phyloP scores from a whole-genome alignment of 2,888 invertebrate species.

The Orthonychiurus folsomi region DNA sequence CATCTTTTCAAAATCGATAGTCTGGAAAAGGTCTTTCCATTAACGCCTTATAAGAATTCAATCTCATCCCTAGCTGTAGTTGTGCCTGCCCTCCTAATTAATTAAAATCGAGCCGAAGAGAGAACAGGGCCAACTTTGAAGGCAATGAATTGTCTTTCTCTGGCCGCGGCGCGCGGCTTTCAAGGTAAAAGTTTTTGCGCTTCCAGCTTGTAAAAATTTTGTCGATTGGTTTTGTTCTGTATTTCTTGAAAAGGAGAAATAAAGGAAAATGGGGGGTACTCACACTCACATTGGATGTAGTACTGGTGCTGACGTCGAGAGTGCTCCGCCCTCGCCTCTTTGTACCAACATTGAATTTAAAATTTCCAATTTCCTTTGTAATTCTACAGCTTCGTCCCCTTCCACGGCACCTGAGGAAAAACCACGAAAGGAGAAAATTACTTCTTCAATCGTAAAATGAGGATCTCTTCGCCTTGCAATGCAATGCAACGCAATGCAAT shows the following conservation, averaged over 20 bases:
- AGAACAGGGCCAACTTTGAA: no score
- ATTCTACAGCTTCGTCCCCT: constrained; percentile 73
- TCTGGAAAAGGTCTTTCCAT: no score
- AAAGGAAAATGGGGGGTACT: constrained; percentile 17
- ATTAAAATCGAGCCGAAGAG: no score
- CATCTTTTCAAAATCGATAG: no score
- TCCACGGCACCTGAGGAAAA: constrained; percentile 61
- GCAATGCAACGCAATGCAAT: no score
- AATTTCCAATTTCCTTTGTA: constrained; percentile 81
- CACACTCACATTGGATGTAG: constrained; percentile 65
- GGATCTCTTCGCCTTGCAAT: background rate
- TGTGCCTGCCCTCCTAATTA: no score
- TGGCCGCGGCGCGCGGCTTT: no score
- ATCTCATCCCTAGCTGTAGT: no score
- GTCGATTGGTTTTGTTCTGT: background rate
- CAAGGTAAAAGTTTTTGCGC: no score
- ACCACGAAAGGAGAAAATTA: constrained; percentile 21
- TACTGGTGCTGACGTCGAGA: constrained; percentile 69
- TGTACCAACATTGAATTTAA: constrained; percentile 84
- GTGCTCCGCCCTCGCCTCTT: constrained; percentile 68
- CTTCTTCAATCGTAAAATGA: background rate
- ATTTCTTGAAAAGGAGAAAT: background rate
- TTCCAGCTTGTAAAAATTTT: no score
- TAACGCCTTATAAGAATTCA: no score
- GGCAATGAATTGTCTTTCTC: no score